Evolutionary conservation across 2,113 vertebrate species (phyloP).

Genomic region (Shinisaurus crocodilurus): DNA sequence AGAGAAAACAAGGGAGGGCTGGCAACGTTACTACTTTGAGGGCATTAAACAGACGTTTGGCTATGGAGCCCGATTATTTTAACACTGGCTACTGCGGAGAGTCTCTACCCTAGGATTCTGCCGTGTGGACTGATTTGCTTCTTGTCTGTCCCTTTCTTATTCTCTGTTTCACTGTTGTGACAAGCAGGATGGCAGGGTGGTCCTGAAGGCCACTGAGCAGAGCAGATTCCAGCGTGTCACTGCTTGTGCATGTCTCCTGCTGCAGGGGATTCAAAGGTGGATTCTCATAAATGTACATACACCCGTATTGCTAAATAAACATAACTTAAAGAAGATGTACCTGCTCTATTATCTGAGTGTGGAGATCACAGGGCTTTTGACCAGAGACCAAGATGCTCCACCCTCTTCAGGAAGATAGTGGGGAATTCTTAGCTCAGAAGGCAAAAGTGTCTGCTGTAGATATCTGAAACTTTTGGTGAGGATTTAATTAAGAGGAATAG

Average conservation of each 20-base stretch:
- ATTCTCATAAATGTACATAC: slow-evolving; percentile 84
- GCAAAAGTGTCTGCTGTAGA: not conserved
- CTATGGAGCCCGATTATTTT: slow-evolving; percentile 89
- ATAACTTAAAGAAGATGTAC: slow-evolving; percentile 74
- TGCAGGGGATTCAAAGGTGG: slow-evolving; percentile 73
- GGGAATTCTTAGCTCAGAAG: not conserved
- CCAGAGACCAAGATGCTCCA: slow-evolving; percentile 26
- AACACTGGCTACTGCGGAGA: slow-evolving; percentile 60
- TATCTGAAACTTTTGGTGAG: not conserved
- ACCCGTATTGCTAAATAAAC: slow-evolving; percentile 83
- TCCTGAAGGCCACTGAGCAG: slow-evolving; percentile 70
- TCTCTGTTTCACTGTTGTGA: slow-evolving; percentile 66
- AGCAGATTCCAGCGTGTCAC: slow-evolving; percentile 69
- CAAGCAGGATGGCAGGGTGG: slow-evolving; percentile 75
- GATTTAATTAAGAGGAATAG: not conserved
- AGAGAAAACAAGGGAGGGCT: slow-evolving; percentile 90
- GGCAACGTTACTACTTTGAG: slow-evolving; percentile 92
- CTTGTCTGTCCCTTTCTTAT: slow-evolving; percentile 68
- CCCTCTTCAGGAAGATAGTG: not conserved
- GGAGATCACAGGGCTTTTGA: slow-evolving; percentile 22
- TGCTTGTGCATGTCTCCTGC: slow-evolving; percentile 82
- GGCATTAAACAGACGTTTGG: slow-evolving; percentile 96
- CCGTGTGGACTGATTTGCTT: slow-evolving; percentile 72
- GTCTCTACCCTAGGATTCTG: slow-evolving; percentile 62
- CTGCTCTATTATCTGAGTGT: not conserved